These are phyloP conservation scores for Trematocara unimaculatum DNA, from an alignment of 2,113 vertebrate species.

Conservation along the genomic window DNA sequence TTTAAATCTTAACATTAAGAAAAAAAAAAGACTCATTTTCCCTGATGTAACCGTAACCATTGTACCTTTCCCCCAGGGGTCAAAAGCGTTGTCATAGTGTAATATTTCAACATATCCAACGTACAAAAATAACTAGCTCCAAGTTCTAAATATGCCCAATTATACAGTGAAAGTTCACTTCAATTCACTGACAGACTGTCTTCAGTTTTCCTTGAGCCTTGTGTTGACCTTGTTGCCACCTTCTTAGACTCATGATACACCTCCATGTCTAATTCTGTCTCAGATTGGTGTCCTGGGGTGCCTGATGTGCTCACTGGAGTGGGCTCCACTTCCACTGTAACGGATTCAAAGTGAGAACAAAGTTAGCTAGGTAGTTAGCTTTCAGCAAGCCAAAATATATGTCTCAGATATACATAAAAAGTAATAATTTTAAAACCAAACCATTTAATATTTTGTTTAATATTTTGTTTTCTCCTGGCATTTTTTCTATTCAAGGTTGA, in stretches of 20 bases:
- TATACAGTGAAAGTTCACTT: conserved; percentile 10
- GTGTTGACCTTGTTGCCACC: not conserved
- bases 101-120: not conserved
- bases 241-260: not conserved
- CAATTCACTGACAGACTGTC: not conserved
- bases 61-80: conserved; percentile 52
- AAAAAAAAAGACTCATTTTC: conserved; percentile 8
- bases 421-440: not conserved
- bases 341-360: not conserved
- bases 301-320: not conserved
- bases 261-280: not conserved
- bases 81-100: not conserved
- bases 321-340: not conserved
- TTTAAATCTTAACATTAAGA: not conserved
- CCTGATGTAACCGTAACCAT: conserved; percentile 59
- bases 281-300: not conserved
- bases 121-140: not conserved
- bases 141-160: not conserved
- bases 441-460: not conserved
- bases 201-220: not conserved
- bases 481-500: not conserved
- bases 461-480: not conserved
- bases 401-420: not conserved
- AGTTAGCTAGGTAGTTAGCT: not conserved
- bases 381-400: not conserved